Evolutionary conservation across 2,888 invertebrate species (phyloP).

Genomic region (Gerris lacustris): DNA sequence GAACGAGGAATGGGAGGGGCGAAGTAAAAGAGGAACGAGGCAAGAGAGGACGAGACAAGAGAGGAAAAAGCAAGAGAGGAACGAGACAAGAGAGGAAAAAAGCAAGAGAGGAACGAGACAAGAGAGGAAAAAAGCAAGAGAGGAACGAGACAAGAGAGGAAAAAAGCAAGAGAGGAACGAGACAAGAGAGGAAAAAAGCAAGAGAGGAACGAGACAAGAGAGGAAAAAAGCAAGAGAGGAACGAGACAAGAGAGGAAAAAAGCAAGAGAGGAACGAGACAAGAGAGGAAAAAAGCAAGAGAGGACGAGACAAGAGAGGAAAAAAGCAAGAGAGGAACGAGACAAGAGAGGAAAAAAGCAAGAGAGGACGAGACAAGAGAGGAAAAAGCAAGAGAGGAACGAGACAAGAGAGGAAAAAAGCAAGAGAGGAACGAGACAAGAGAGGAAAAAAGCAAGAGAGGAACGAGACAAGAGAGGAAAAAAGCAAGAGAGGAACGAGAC

Average conservation of each 20-base stretch:
- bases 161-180: background rate
- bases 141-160: background rate
- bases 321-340: background rate
- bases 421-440: background rate
- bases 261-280: background rate
- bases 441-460: background rate
- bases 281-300: background rate
- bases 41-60: background rate
- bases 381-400: background rate
- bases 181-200: background rate
- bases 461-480: background rate
- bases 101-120: background rate
- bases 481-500: background rate
- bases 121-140: background rate
- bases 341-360: background rate
- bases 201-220: background rate
- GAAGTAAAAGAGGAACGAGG: background rate
- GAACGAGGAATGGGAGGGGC: background rate
- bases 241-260: background rate
- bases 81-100: background rate
- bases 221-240: background rate
- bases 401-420: background rate
- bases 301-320: background rate
- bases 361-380: background rate
- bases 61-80: constrained; percentile 2